phyloP scores from a whole-genome alignment of 2,888 invertebrate genomes.

The Bedellia somnulentella region DNA sequence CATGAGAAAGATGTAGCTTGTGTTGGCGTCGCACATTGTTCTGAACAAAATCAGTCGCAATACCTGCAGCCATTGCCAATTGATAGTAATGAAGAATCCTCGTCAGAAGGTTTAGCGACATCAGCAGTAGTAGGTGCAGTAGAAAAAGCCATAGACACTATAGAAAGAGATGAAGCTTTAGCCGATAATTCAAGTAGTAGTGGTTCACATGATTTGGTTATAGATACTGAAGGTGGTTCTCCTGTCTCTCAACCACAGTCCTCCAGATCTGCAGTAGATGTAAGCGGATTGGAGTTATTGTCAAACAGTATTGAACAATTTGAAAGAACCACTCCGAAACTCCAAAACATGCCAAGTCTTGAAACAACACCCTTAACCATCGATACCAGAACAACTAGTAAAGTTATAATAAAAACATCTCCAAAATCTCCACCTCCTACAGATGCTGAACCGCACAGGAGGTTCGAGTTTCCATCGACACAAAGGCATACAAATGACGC shows the following conservation, averaged over 20 bases:
- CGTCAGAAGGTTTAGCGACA: constrained; percentile 29
- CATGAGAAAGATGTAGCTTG: constrained; percentile 48
- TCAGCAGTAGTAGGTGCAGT: constrained; percentile 33
- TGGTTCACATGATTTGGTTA: constrained; percentile 45
- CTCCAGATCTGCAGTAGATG: constrained; percentile 57
- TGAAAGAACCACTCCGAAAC: constrained; percentile 57
- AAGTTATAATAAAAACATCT: constrained; percentile 46
- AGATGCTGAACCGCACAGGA: constrained; percentile 33
- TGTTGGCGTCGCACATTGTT: constrained; percentile 47
- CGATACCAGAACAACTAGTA: constrained; percentile 42
- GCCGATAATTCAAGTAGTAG: constrained; percentile 43
- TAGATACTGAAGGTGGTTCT: constrained; percentile 39
- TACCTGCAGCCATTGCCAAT: constrained; percentile 22
- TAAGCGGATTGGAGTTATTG: constrained; percentile 78
- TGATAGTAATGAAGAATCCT: constrained; percentile 43
- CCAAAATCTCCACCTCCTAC: constrained; percentile 37
- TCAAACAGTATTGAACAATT: constrained; percentile 86
- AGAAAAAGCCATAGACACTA: constrained; percentile 43
- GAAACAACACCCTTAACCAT: constrained; percentile 32
- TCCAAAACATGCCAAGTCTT: constrained; percentile 29
- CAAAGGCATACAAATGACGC: constrained; percentile 23
- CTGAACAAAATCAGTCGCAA: constrained; percentile 26
- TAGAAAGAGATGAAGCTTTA: constrained; percentile 38
- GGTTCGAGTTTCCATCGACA: constrained; percentile 35
- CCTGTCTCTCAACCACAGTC: constrained; percentile 18